Conservation (phyloP, 2,113 vertebrate genomes). For the Eretmodus cyanostictus region DNA sequence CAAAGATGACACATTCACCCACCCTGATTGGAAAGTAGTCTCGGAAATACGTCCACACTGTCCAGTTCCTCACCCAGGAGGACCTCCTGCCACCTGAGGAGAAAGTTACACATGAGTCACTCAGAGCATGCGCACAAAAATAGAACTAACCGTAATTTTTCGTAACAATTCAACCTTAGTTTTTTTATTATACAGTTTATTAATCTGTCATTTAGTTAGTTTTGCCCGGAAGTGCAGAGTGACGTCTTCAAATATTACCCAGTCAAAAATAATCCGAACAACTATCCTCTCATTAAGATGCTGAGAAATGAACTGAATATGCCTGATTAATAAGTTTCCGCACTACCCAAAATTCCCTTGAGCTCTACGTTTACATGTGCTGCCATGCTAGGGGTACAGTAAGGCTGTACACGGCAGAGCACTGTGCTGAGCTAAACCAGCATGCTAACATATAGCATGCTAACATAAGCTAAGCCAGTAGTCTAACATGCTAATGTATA, state of each 20-base stretch:
- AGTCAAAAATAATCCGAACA: background rate
- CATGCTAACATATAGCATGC: background rate
- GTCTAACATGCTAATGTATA: background rate
- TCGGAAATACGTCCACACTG: constrained; percentile 91
- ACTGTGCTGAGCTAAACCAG: background rate
- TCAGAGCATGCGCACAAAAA: background rate
- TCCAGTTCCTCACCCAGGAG: constrained; percentile 92
- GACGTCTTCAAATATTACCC: background rate
- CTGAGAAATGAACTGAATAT: background rate
- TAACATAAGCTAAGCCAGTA: background rate
- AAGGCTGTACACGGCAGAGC: background rate
- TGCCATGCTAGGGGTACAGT: background rate
- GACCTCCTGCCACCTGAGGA: constrained; percentile 88
- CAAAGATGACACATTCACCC: background rate
- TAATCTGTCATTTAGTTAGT: background rate
- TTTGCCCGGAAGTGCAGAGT: background rate
- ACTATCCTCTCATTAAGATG: background rate
- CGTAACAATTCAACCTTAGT: background rate
- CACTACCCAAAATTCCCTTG: background rate
- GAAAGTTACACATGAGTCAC: background rate
- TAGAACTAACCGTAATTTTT: background rate
- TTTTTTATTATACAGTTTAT: background rate
- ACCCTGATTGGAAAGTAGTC: constrained; percentile 96
- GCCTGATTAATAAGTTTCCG: background rate
- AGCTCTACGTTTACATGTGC: background rate